phyloP scores from a whole-genome alignment of 2,113 vertebrate species.

The Brachyhypopomus occidentalis region DNA sequence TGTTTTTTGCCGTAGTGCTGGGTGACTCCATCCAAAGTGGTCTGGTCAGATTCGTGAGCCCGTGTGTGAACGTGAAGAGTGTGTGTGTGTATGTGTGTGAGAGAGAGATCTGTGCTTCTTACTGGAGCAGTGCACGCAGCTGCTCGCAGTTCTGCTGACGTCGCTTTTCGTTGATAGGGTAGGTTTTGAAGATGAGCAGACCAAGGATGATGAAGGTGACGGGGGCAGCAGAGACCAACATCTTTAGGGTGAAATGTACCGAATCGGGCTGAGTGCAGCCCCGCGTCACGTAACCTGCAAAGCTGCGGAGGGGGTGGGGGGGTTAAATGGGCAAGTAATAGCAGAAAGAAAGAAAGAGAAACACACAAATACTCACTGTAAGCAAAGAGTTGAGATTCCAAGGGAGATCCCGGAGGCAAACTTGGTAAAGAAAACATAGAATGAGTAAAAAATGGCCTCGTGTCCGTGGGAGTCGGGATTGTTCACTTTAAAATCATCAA shows the following conservation, averaged over 20 bases:
- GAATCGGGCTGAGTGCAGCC: conserved; percentile 78
- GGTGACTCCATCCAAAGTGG: no score
- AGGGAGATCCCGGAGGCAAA: conserved; percentile 91
- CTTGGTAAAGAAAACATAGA: conserved; percentile 96
- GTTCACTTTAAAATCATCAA: conserved; percentile 91
- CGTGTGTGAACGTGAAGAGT: background rate
- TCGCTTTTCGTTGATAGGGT: conserved; percentile 87
- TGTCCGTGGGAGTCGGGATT: conserved; percentile 80
- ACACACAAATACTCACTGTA: conserved; percentile 79
- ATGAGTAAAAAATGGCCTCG: conserved; percentile 95
- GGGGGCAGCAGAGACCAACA: conserved; percentile 84
- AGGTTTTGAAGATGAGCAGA: conserved; percentile 85
- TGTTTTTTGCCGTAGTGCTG: no score
- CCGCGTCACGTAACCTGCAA: conserved; percentile 85
- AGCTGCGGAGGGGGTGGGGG: conserved; percentile 68
- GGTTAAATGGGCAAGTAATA: background rate
- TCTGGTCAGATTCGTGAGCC: no score
- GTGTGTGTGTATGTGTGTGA: background rate
- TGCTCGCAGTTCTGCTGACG: conserved; percentile 82
- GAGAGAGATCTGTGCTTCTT: background rate
- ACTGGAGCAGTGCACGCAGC: conserved; percentile 73
- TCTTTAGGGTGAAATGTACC: conserved; percentile 85
- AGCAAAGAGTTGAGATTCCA: conserved; percentile 90
- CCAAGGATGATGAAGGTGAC: conserved; percentile 84
- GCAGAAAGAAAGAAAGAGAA: background rate